Base-by-base conservation (phyloP, 2,888 invertebrate genomes). In the Rotaria magnacalcarata region DNA sequence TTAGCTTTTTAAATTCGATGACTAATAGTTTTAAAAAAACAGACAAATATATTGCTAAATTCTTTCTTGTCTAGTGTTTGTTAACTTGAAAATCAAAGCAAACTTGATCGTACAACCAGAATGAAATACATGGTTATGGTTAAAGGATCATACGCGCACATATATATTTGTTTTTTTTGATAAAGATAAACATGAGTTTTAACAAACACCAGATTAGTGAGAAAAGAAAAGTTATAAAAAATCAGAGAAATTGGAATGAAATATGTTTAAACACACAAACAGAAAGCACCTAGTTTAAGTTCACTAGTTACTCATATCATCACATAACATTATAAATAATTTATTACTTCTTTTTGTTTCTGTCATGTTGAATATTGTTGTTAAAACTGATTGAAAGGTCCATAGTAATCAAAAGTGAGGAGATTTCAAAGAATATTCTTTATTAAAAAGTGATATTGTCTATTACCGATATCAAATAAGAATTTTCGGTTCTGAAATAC, bases 401-500 rank as follows among this genome's bases (percentile, higher is more conserved):
- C 80, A 47, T 21, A 80, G n/a, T n/a, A 24, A 80, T 47, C 24
- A n/a, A 24, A 24, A 47, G 80, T 80, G 2, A 47, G 47, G 24
- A 80, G 24, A 21, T 7, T 11, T n/a, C 34, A 8, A 11, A 47
- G 47, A 80, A 52, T 11, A 52, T 34, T 34, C 34, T 34, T 34
- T 2, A 34, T 34, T 34, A 34, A 34, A 34, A 34, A 34, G 34
- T 34, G 34, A 52, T 16, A 52, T 52, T 52, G 52, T 52, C 14
- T 52, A 52, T 52, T 14, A 52, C 11, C 24, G 10, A 80, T n/a
- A 21, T 47, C 87, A 99, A 98, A 99, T 98, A 89, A 99, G 98
- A 90, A 99, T 97, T 92, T 96, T 95, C 58, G 98, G 98, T 89
- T 98, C 97, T 0, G 96, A 95, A 41, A 99, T 97, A 74, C 97